A percentile compares a stretch with the other conserved stretches of the same genome.
phyloP scores from a whole-genome alignment of 2,888 invertebrate species.

The Zeuzera pyrina region DNA sequence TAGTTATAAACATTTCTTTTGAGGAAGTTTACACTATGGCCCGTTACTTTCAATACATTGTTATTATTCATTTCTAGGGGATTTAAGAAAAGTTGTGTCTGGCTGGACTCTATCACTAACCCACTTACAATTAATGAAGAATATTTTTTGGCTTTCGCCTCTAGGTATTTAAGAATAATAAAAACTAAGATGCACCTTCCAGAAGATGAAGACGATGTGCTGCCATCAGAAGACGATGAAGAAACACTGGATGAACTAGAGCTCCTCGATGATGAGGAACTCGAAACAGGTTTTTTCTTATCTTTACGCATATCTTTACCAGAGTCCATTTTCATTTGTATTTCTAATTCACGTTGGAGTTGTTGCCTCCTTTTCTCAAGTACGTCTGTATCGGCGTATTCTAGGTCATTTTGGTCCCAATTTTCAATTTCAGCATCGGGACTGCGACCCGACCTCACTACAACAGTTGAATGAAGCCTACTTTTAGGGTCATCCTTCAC shows the following conservation, averaged over 20 bases:
- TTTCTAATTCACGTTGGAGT: conserved; percentile 82
- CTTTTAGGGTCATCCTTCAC: conserved; percentile 77
- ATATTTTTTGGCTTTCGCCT: too few relatives aligned
- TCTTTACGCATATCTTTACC: conserved; percentile 78
- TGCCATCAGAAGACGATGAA: conserved; percentile 77
- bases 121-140: too few relatives aligned
- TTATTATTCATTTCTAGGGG: too few relatives aligned
- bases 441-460: conserved; percentile 71
- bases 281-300: conserved; percentile 78
- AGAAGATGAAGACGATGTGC: conserved; percentile 76
- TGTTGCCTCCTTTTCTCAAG: conserved; percentile 83
- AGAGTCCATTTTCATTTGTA: conserved; percentile 84
- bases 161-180: too few relatives aligned
- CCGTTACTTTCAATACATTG: too few relatives aligned
- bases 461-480: conserved; percentile 76
- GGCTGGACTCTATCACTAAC: too few relatives aligned
- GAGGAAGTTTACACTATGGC: too few relatives aligned
- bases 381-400: conserved; percentile 86
- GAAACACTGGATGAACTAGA: conserved; percentile 77
- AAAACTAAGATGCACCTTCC: too few relatives aligned
- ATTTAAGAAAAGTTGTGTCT: too few relatives aligned
- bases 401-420: conserved; percentile 85
- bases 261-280: conserved; percentile 79
- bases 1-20: too few relatives aligned
- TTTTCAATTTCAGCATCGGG: conserved; percentile 80